These are phyloP conservation scores for Iguana delicatissima DNA, from an alignment of 2,797 vertebrate species.

Conservation along the genomic window DNA sequence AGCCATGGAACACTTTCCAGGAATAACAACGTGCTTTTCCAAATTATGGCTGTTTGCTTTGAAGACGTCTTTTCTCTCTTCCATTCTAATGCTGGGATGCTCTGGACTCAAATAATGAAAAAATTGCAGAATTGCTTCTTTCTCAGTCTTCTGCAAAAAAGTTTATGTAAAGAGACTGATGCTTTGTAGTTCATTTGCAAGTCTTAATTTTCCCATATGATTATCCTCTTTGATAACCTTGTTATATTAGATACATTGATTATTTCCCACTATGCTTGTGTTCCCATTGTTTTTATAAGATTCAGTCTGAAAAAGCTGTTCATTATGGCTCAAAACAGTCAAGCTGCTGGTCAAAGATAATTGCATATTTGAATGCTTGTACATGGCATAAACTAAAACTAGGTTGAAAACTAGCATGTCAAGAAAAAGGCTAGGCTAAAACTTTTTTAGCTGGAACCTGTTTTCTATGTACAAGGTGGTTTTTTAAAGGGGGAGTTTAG, in stretches of 20 bases:
- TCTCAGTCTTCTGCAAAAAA: conserved; percentile 66
- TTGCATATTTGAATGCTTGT: background rate
- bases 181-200: background rate
- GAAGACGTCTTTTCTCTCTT: conserved; percentile 44
- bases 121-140: conserved; percentile 60
- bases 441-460: background rate
- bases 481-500: background rate
- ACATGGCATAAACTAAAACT: background rate
- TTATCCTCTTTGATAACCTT: background rate
- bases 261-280: conserved; percentile 4
- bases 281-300: conserved; percentile 8
- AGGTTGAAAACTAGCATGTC: background rate
- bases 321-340: background rate
- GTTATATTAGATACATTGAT: background rate
- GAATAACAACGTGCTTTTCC: conserved; percentile 76
- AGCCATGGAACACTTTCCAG: conserved; percentile 73
- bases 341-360: background rate
- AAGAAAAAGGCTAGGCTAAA: background rate
- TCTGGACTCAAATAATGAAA: conserved; percentile 68
- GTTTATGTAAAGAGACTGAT: conserved; percentile 64
- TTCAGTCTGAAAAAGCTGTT: background rate
- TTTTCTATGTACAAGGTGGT: background rate
- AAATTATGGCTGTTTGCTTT: conserved; percentile 70
- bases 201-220: background rate
- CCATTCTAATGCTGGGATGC: conserved; percentile 55